A percentile compares a stretch with the other conserved stretches of the same genome.
Evolutionary conservation across 2,888 invertebrate species (phyloP).

Genomic region (Ectropis crepuscularia): DNA sequence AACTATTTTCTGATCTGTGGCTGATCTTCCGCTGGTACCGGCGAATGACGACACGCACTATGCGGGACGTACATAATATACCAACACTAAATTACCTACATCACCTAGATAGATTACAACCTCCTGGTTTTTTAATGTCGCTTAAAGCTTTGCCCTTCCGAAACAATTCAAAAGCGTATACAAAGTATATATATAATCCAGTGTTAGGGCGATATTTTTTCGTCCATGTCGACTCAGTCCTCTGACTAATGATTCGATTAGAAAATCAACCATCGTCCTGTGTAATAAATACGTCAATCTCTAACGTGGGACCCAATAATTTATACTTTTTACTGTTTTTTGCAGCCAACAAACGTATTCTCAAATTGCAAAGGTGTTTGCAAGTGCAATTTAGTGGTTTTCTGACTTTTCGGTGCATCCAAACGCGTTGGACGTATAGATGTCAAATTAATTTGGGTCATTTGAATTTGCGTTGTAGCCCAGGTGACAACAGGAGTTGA

Average conservation of each 20-base stretch:
- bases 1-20: too few relatives aligned
- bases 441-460: slow-evolving; percentile 32
- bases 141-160: too few relatives aligned
- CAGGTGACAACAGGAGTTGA: slow-evolving; percentile 47
- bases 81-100: too few relatives aligned
- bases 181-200: too few relatives aligned
- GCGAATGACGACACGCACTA: too few relatives aligned
- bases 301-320: slow-evolving; percentile 38
- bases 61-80: too few relatives aligned
- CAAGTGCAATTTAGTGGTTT: slow-evolving; percentile 37
- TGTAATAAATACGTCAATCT: slow-evolving; percentile 41
- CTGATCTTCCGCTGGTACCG: too few relatives aligned
- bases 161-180: too few relatives aligned
- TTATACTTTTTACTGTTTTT: slow-evolving; percentile 36
- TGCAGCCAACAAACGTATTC: slow-evolving; percentile 22
- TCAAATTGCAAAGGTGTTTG: slow-evolving; percentile 21
- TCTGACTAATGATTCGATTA: slow-evolving; percentile 16
- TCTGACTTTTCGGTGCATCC: slow-evolving; percentile 37
- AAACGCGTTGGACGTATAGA: slow-evolving; percentile 26
- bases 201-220: not conserved
- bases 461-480: slow-evolving; percentile 41
- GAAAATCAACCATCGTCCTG: slow-evolving; percentile 34
- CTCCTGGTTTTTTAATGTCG: too few relatives aligned
- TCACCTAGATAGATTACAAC: too few relatives aligned
- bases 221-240: not conserved